phyloP scores from a whole-genome alignment of 2,888 invertebrate genomes.

The Drosophila atroscutellata region DNA sequence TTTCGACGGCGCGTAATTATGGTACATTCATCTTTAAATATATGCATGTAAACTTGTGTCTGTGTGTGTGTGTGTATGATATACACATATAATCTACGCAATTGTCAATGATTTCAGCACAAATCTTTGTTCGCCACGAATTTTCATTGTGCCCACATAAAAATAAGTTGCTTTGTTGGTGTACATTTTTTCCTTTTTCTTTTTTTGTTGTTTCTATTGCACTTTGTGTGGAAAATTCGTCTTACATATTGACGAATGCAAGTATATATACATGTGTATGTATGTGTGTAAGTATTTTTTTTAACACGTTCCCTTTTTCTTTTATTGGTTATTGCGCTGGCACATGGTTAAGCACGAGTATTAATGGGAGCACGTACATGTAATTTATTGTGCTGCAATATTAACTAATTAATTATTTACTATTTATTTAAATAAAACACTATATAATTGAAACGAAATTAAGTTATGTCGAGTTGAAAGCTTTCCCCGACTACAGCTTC shows the following conservation, averaged over 20 bases:
- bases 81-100: slow-evolving; percentile 59
- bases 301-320: slow-evolving; percentile 45
- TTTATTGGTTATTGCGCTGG: slow-evolving; percentile 5
- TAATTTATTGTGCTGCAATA: slow-evolving; percentile 38
- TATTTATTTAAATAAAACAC: slow-evolving; percentile 57
- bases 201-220: slow-evolving; percentile 46
- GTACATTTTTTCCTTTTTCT: slow-evolving; percentile 21
- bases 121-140: slow-evolving; percentile 58
- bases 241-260: slow-evolving; percentile 48
- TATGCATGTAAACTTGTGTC: slow-evolving; percentile 15
- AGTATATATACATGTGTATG: slow-evolving; percentile 19
- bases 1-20: slow-evolving; percentile 57
- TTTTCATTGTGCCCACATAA: slow-evolving; percentile 48
- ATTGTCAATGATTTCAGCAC: slow-evolving; percentile 53
- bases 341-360: slow-evolving; percentile 21
- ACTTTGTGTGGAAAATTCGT: slow-evolving; percentile 38
- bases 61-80: slow-evolving; percentile 30
- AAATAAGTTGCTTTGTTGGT: slow-evolving; percentile 46
- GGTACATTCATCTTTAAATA: slow-evolving; percentile 55
- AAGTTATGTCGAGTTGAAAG: slow-evolving; percentile 72
- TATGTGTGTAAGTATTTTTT: slow-evolving; percentile 11
- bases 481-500: slow-evolving; percentile 55
- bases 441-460: slow-evolving; percentile 74
- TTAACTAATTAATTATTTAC: slow-evolving; percentile 36
- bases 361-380: slow-evolving; percentile 41